Percentiles rank a stretch among this genome's conserved stretches.
These are phyloP conservation scores for Malaclemys terrapin DNA, from an alignment of 2,113 vertebrate genomes.

Conservation along the genomic window DNA sequence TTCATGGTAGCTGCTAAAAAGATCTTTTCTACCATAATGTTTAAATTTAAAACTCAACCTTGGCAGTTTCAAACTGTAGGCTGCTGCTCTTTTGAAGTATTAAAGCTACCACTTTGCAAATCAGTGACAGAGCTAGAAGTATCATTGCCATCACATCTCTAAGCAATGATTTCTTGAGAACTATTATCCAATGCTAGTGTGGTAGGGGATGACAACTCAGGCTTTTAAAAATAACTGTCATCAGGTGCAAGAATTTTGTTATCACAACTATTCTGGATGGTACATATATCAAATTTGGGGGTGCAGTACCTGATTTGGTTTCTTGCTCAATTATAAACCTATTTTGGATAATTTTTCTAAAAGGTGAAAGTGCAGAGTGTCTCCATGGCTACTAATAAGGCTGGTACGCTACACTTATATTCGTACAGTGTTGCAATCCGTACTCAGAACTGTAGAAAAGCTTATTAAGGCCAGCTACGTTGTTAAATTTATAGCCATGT, in stretches of 20 bases:
- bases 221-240: not conserved
- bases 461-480: not conserved
- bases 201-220: not conserved
- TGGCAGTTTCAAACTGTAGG: not conserved
- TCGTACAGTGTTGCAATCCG: not conserved
- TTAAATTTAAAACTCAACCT: not conserved
- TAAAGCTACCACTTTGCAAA: not conserved
- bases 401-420: rapidly evolving
- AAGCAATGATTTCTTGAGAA: not conserved
- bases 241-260: not conserved
- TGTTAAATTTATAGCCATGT: not conserved
- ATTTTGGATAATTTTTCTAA: not conserved
- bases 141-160: not conserved
- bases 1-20: not conserved
- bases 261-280: not conserved
- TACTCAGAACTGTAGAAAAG: not conserved
- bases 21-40: not conserved
- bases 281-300: rapidly evolving
- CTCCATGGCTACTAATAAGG: slow-evolving; percentile 14
- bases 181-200: not conserved
- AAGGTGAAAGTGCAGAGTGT: not conserved
- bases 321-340: slow-evolving; percentile 4
- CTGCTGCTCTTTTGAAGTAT: not conserved
- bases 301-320: not conserved
- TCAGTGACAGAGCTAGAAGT: not conserved